These are phyloP conservation scores for Dryobotodes eremita DNA, from an alignment of 2,888 invertebrate species.

Conservation along the genomic window DNA sequence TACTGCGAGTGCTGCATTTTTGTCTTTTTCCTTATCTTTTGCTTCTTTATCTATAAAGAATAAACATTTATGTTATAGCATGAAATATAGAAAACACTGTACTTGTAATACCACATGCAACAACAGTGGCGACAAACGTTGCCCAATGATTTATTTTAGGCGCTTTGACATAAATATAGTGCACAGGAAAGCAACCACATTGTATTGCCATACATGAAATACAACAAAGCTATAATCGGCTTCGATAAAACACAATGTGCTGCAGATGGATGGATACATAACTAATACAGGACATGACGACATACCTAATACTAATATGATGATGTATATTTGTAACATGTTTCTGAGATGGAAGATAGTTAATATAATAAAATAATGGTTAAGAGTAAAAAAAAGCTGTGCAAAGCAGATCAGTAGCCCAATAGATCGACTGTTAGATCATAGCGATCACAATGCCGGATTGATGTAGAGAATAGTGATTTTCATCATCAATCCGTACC, in stretches of 20 bases:
- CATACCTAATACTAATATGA: not conserved
- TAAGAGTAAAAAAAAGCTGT: not conserved
- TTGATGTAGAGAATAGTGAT: not conserved
- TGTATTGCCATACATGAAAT: constrained; percentile 36
- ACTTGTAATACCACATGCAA: not conserved
- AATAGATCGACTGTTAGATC: not conserved
- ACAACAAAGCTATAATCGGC: constrained; percentile 8
- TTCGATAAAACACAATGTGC: constrained; percentile 6
- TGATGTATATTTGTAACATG: not conserved
- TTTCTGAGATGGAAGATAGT: not conserved
- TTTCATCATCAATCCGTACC: no score
- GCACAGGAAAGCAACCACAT: constrained; percentile 19
- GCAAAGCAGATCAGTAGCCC: no score
- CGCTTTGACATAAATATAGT: constrained; percentile 15
- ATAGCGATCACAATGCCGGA: not conserved
- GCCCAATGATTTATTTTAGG: constrained; percentile 43
- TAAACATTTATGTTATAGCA: not conserved
- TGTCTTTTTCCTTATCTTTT: constrained; percentile 95
- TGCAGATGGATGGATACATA: constrained; percentile 5
- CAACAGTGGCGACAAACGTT: constrained; percentile 26
- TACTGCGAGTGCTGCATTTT: constrained; percentile 94
- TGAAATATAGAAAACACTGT: not conserved
- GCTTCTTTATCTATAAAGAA: constrained; percentile 93
- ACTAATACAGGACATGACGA: not conserved
- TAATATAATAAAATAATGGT: not conserved